Evolutionary conservation across 2,888 invertebrate species (phyloP).

Genomic region (Drosophila neotestacea): DNA sequence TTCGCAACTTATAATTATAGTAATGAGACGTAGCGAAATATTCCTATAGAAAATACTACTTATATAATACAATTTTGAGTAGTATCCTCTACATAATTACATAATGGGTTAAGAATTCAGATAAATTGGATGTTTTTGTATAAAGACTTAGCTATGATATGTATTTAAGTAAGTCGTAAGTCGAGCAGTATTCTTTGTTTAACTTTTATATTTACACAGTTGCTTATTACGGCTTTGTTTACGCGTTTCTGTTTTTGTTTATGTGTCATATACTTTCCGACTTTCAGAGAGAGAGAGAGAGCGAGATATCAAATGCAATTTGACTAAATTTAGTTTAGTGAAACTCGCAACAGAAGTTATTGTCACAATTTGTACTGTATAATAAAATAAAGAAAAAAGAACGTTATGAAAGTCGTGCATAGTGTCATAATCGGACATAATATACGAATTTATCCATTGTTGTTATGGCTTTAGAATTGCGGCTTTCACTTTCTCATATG

Average conservation of each 20-base stretch:
- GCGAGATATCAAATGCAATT: conserved; percentile 22
- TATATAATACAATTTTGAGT: background rate
- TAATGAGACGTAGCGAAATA: too few species aligned
- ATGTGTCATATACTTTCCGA: background rate
- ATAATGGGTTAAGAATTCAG: conserved; percentile 12
- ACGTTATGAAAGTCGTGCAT: conserved; percentile 48
- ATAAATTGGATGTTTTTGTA: background rate
- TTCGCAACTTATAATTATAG: too few species aligned
- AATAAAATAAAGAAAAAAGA: conserved; percentile 49
- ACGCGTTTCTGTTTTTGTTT: conserved; percentile 31
- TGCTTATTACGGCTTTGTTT: conserved; percentile 61
- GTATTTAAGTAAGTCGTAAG: conserved; percentile 23
- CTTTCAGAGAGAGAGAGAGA: conserved; percentile 11
- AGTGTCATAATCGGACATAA: conserved; percentile 52
- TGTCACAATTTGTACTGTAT: conserved; percentile 52
- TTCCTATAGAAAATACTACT: too few species aligned
- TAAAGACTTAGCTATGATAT: conserved; percentile 1
- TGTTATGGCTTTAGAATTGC: conserved; percentile 37
- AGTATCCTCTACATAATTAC: background rate
- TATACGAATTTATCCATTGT: conserved; percentile 45
- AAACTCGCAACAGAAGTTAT: conserved; percentile 47
- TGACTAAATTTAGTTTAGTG: conserved; percentile 46
- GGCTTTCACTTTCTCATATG: conserved; percentile 70
- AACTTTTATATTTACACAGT: conserved; percentile 62
- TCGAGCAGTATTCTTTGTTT: conserved; percentile 41